Base-by-base conservation (phyloP, 23 tunicate species). In the Ascidia mentula region DNA sequence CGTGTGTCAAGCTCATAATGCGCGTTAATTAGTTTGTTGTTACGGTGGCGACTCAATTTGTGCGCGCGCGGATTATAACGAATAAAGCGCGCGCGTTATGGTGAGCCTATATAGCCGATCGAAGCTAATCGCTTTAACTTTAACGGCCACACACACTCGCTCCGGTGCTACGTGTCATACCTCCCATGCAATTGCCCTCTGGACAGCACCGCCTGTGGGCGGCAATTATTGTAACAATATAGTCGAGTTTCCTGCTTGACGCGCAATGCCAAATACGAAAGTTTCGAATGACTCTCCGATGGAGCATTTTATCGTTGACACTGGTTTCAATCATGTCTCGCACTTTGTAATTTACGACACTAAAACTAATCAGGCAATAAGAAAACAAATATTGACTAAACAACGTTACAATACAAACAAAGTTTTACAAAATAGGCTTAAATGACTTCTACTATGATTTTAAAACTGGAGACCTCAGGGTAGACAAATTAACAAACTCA, bases 1-100 rank as follows among this genome's bases (percentile, higher is more conserved):
- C n/a, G n/a, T n/a, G n/a, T n/a, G n/a, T n/a, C n/a, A n/a, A n/a
- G n/a, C n/a, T n/a, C n/a, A 53, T 53, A 53, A 53, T 53, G 13
- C 65, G 65, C 13, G 65, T 53, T 53, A 53, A 53, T 53, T 53
- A 53, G 65, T 53, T 53, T 53, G 65, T 53, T 53, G 65, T 53
- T 53, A 53, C 65, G 28, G 65, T 53, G 65, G 65, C 65, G 24
- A 53, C 24, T 53, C 65, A 53, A 53, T 53, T 53, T 53, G 65
- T 53, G 65, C 65, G 65, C 65, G 22, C 65, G 65, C 12, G 65
- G 65, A 53, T 53, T 53, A 53, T 20, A 53, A 28, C 28, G 65
- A 26, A 28, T 20, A 26, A 53, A 28, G 65, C 65, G 65, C 13
- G 22, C n/a, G n/a, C n/a, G n/a, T n/a, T n/a, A n/a, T n/a, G 24